Conservation (phyloP, 2,113 vertebrate genomes). For the Ptyas mucosa region DNA sequence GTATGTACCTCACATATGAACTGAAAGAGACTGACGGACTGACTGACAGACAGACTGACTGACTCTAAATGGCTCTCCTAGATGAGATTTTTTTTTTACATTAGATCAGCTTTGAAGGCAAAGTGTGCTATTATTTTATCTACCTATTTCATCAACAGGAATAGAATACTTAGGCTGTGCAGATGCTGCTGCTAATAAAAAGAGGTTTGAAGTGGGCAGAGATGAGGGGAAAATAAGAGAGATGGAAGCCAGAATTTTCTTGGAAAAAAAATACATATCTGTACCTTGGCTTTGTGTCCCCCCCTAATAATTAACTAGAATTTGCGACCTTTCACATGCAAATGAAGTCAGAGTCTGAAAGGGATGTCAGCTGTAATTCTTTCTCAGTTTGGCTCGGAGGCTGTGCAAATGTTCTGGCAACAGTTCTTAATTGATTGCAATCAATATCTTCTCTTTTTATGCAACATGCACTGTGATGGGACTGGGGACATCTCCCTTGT, state of each 20-base stretch:
- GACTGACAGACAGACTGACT: background rate
- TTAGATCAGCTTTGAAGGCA: background rate
- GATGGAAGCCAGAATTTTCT: constrained; percentile 23
- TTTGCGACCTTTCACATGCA: constrained; percentile 54
- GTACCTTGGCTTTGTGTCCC: constrained; percentile 33
- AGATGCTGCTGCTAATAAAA: background rate
- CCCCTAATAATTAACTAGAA: constrained; percentile 52
- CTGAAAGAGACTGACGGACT: background rate
- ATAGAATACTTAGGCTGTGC: constrained; percentile 12
- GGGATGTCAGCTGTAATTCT: constrained; percentile 24
- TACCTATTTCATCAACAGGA: constrained; percentile 6
- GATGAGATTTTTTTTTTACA: background rate
- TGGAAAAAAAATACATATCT: constrained; percentile 40
- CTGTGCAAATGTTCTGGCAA: constrained; percentile 24
- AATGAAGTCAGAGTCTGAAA: constrained; percentile 44
- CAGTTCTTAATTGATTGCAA: constrained; percentile 32
- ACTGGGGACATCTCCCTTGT: constrained; percentile 28
- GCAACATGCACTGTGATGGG: constrained; percentile 2
- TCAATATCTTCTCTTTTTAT: constrained; percentile 23
- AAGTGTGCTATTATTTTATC: constrained; percentile 14
- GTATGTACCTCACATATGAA: background rate
- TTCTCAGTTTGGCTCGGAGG: constrained; percentile 26
- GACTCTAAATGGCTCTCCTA: background rate
- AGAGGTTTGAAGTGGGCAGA: background rate
- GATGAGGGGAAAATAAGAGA: background rate